phyloP scores from a whole-genome alignment of 2,888 invertebrate genomes.

The Maniola hyperantus region DNA sequence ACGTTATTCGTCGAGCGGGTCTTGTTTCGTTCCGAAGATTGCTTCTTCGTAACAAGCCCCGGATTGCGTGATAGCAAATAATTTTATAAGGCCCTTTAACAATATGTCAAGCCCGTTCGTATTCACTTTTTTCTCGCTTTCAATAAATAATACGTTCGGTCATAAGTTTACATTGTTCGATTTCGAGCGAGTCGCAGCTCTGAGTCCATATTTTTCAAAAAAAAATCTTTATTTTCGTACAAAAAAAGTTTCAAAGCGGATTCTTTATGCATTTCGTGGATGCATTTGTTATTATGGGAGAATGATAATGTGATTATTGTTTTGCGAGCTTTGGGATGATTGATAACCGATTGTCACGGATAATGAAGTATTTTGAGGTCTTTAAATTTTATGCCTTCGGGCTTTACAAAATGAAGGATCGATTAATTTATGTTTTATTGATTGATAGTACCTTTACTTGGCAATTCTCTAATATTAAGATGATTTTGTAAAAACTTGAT shows the following conservation, averaged over 20 bases:
- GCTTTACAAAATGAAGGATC: slow-evolving; percentile 43
- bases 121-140: slow-evolving; percentile 71
- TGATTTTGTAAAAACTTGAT: slow-evolving; percentile 6
- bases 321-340: slow-evolving; percentile 76
- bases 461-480: slow-evolving; percentile 19
- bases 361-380: slow-evolving; percentile 72
- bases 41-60: slow-evolving; percentile 66
- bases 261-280: slow-evolving; percentile 77
- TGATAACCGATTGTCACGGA: slow-evolving; percentile 76
- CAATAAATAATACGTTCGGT: slow-evolving; percentile 78
- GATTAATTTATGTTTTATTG: slow-evolving; percentile 41
- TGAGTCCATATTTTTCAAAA: slow-evolving; percentile 74
- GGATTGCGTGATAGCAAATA: slow-evolving; percentile 81
- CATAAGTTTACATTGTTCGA: slow-evolving; percentile 80
- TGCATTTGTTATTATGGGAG: slow-evolving; percentile 80
- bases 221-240: slow-evolving; percentile 52
- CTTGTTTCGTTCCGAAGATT: slow-evolving; percentile 61
- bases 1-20: slow-evolving; percentile 52
- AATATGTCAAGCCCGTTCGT: slow-evolving; percentile 75
- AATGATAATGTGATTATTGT: slow-evolving; percentile 82
- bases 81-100: slow-evolving; percentile 79
- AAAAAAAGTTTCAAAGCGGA: slow-evolving; percentile 67
- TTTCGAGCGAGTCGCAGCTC: slow-evolving; percentile 63
- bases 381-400: slow-evolving; percentile 57
- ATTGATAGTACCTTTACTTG: slow-evolving; percentile 37